Evolutionary conservation across 2,888 invertebrate genomes (phyloP).

Genomic region (Furcula furcula): DNA sequence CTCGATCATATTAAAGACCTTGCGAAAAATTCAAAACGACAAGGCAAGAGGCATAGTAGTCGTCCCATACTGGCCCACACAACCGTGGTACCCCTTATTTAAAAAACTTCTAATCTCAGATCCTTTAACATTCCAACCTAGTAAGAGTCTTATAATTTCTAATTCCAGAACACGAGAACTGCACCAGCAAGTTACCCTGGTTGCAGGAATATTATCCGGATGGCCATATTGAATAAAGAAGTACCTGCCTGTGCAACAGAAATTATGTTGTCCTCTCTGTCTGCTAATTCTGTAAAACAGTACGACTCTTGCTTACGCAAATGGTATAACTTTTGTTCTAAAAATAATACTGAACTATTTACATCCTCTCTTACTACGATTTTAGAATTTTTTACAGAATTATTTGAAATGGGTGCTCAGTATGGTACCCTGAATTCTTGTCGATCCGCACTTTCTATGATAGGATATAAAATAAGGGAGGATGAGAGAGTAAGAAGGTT

Average conservation of each 20-base stretch:
- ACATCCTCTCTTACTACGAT: background rate
- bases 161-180: constrained; percentile 11
- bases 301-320: constrained; percentile 15
- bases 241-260: too few relatives aligned
- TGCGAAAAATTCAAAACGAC: constrained; percentile 2
- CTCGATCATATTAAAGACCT: too few relatives aligned
- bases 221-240: constrained; percentile 6
- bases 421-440: constrained; percentile 5
- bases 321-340: constrained; percentile 11
- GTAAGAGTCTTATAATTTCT: too few relatives aligned
- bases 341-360: background rate
- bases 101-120: too few relatives aligned
- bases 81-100: constrained; percentile 6
- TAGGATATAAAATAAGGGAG: constrained; percentile 1
- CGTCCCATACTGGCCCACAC: constrained; percentile 6
- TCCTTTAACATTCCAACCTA: too few relatives aligned
- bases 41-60: constrained; percentile 9
- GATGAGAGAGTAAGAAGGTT: constrained; percentile 3
- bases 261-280: constrained; percentile 15
- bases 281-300: constrained; percentile 11
- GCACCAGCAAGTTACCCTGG: constrained; percentile 1
- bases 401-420: constrained; percentile 1
- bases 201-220: constrained; percentile 13
- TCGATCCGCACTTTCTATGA: constrained; percentile 4
- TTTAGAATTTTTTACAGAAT: constrained; percentile 2